These are phyloP conservation scores for Tetragnatha versicolor DNA, from an alignment of 1,140 invertebrate genomes.

Conservation along the genomic window DNA sequence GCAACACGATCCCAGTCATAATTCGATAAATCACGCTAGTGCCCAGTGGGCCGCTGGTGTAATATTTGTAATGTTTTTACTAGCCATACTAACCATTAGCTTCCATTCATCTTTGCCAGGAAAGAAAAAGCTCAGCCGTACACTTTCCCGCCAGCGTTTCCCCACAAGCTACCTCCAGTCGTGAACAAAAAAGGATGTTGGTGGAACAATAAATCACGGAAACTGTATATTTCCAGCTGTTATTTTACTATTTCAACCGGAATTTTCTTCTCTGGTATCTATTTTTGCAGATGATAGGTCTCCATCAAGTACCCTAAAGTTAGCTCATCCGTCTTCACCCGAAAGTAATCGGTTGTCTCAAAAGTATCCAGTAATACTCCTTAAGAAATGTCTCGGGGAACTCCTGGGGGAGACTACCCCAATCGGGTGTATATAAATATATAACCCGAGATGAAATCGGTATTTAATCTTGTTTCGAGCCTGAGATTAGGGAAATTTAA, in stretches of 20 bases:
- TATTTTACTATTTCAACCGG: conserved; percentile 5
- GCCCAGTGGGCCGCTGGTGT: too few relatives aligned
- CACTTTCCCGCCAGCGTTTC: not conserved
- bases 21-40: too few relatives aligned
- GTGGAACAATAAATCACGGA: not conserved
- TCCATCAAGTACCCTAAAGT: not conserved
- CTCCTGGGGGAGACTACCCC: not conserved
- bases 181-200: not conserved
- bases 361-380: not conserved
- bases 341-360: conserved; percentile 1
- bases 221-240: not conserved
- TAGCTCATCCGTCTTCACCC: conserved; percentile 7
- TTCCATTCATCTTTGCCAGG: not conserved
- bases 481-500: not conserved
- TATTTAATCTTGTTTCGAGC: conserved; percentile 1
- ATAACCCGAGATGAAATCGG: not conserved
- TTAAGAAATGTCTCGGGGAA: not conserved
- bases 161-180: not conserved
- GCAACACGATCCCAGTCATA: too few relatives aligned
- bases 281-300: conserved; percentile 2
- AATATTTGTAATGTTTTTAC: too few relatives aligned
- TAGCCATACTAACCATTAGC: not conserved
- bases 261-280: not conserved
- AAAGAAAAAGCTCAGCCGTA: not conserved
- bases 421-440: too few relatives aligned